Percentiles rank a stretch among this genome's conserved stretches.
Conservation (phyloP, 1,140 invertebrate genomes). For the Eulimnadia texana region DNA sequence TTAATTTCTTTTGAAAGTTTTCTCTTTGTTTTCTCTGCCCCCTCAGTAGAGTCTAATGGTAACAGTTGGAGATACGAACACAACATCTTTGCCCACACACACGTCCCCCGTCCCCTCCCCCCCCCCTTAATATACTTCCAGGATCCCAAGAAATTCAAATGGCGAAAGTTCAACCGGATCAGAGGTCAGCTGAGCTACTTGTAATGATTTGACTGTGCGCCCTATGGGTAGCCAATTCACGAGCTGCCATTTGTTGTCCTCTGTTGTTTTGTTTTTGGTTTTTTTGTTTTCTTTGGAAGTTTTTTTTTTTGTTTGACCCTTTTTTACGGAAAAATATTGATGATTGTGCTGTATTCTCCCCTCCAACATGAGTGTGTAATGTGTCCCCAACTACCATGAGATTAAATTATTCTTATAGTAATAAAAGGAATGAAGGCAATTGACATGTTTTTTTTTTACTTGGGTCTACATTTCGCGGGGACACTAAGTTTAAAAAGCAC, state of each 20-base stretch:
- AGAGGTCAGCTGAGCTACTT: neutral
- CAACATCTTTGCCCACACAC: neutral
- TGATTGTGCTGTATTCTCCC: neutral
- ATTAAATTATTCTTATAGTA: constrained; percentile 42
- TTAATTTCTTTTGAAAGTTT: neutral
- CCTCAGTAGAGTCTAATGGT: constrained; percentile 1
- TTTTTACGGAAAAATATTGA: constrained; percentile 4
- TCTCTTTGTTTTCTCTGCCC: neutral
- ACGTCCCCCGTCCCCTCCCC: neutral
- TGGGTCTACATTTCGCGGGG: constrained; percentile 4
- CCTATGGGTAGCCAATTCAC: neutral
- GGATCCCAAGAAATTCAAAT: neutral
- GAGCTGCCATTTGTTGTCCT: neutral
- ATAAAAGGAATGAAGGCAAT: no score
- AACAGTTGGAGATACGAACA: neutral
- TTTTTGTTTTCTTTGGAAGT: neutral
- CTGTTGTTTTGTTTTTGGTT: constrained; percentile 4
- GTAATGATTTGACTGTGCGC: neutral
- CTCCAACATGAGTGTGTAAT: constrained; percentile 11
- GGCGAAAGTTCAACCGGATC: neutral
- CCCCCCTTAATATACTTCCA: neutral
- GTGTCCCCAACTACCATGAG: constrained; percentile 37
- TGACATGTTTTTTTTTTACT: no score
- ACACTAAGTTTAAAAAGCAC: no score
- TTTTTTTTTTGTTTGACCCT: neutral